Percentiles rank a stretch among this genome's conserved stretches.
phyloP scores from a whole-genome alignment of 2,888 invertebrate species.

The Plemyria rubiginata region DNA sequence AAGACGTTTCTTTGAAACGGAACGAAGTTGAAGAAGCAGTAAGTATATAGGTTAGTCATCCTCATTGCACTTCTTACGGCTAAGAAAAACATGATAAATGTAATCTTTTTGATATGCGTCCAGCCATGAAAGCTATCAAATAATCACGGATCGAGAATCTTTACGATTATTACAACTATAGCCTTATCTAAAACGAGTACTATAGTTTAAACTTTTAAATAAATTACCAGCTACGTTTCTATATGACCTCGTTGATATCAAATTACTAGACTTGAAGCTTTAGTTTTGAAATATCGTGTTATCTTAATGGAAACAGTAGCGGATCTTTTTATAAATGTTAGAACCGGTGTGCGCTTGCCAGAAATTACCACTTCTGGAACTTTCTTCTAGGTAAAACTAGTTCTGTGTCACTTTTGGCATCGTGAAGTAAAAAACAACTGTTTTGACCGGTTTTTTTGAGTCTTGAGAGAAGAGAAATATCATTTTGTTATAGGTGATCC shows the following conservation, averaged over 20 bases:
- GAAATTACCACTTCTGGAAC: conserved; percentile 24
- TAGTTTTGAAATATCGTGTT: conserved; percentile 27
- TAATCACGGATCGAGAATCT: conserved; percentile 11
- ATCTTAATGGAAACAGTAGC: conserved; percentile 39
- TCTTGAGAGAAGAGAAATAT: no score
- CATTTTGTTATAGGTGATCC: no score
- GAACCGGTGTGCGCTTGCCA: conserved; percentile 13
- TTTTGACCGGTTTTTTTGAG: no score
- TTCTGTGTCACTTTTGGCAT: background rate
- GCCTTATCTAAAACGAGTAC: conserved; percentile 20
- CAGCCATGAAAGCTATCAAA: background rate
- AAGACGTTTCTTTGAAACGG: no score
- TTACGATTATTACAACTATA: conserved; percentile 17
- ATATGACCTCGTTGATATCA: conserved; percentile 26
- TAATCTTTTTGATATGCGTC: background rate
- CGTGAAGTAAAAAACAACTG: no score
- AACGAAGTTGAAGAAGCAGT: no score
- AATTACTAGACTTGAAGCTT: conserved; percentile 31
- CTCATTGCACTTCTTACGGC: no score
- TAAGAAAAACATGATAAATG: no score
- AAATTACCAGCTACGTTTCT: conserved; percentile 26
- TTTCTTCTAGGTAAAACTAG: conserved; percentile 3
- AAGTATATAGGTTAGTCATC: no score
- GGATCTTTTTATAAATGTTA: conserved; percentile 26
- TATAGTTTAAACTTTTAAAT: conserved; percentile 21